Evolutionary conservation across 2,888 invertebrate species (phyloP), one percentile per base, ranked within the genome.

Genomic region (Phaedon cochleariae): DNA sequence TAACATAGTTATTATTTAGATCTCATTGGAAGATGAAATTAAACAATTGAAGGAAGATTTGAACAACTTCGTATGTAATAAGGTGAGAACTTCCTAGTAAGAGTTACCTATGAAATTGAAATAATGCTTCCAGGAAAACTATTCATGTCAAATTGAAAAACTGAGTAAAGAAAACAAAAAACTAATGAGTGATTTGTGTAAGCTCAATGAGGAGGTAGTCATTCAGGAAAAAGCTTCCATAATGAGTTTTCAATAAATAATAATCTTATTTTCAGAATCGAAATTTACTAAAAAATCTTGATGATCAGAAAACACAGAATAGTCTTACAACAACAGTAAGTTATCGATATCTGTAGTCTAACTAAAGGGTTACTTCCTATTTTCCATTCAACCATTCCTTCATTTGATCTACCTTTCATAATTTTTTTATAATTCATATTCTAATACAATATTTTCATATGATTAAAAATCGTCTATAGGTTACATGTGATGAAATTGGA

Each of bases 181-280:
- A 53, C 18, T 70, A 2, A 45, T 68, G 6, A 67, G 70, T 31
- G 69, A 75, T 58, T 55, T 74, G 26, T 22, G 68, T 7, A 49
- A 61, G 1, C 59, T 74, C 51, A 74, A 74, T 48, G 64, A 75
- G 49, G 73, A 75, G 75, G 75, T 75, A 66, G 69, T 41, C 15
- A n/a, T n/a, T 41, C 41, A 15, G n/a, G n/a, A n/a, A 15, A 9
- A 41, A 41, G 2, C 12, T 4, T 15, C 3, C 4, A 10, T 4
- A 41, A 4, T 10, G 41, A 10, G 4, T 41, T 41, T 15, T 41
- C 3, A 15, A 41, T n/a, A 15, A 37, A 45, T n/a, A 29, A 37
- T 59, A 5, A 31, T 31, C 37, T 65, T 65, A 57, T 45, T 75
- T 74, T 65, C 62, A 76, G 75, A 76, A 76, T 48, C 55, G 71